phyloP scores from a whole-genome alignment of 1,140 invertebrate species.

The Parasteatoda tepidariorum region DNA sequence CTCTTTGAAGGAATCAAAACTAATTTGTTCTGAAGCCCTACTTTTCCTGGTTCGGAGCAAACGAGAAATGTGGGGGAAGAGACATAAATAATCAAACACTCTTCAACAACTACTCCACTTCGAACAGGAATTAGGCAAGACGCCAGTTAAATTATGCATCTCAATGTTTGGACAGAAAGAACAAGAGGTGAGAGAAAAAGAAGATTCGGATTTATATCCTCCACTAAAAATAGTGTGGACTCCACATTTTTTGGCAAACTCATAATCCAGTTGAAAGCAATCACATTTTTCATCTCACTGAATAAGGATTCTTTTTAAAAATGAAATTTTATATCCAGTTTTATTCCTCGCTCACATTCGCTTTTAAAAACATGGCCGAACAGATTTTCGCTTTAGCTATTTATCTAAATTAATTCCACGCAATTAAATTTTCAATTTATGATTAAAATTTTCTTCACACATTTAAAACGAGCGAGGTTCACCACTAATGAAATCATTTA shows the following conservation, averaged over 20 bases:
- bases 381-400: too few relatives aligned
- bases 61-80: not conserved
- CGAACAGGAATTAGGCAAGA: slow-evolving; percentile 23
- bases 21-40: not conserved
- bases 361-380: too few relatives aligned
- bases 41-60: not conserved
- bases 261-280: not conserved
- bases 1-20: not conserved
- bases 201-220: not conserved
- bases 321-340: too few relatives aligned
- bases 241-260: slow-evolving; percentile 7
- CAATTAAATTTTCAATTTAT: too few relatives aligned
- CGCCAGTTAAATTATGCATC: slow-evolving; percentile 34
- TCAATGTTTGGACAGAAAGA: slow-evolving; percentile 24
- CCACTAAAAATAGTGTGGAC: slow-evolving; percentile 4
- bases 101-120: not conserved
- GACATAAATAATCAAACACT: slow-evolving; percentile 25
- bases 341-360: too few relatives aligned
- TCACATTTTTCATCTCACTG: not conserved
- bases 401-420: too few relatives aligned
- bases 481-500: too few relatives aligned
- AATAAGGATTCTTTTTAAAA: too few relatives aligned
- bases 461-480: too few relatives aligned
- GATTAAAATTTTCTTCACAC: too few relatives aligned
- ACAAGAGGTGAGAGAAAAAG: not conserved